These are phyloP conservation scores for Serinus canaria DNA, from an alignment of 2,113 vertebrate species.

Conservation along the genomic window DNA sequence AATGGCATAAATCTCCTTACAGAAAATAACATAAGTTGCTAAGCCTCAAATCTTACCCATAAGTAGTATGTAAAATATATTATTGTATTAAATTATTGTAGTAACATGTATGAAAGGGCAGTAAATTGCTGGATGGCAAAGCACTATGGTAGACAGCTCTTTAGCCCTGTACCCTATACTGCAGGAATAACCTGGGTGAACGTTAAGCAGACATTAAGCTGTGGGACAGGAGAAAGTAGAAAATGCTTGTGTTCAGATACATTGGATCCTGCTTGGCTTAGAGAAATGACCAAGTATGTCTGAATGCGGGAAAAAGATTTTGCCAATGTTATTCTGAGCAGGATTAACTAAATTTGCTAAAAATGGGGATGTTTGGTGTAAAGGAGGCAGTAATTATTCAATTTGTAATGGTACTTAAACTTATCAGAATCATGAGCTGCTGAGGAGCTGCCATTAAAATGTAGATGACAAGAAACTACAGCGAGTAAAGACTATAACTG, in stretches of 20 bases:
- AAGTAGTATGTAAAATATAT: not conserved
- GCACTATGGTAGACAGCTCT: not conserved
- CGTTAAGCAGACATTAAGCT: not conserved
- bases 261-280: not conserved
- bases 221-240: not conserved
- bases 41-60: not conserved
- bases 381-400: not conserved
- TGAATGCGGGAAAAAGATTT: not conserved
- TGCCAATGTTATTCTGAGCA: not conserved
- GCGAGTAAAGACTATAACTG: not conserved
- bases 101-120: not conserved
- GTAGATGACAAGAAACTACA: not conserved
- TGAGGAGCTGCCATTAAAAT: not conserved
- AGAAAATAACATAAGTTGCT: not conserved
- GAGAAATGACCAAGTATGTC: not conserved
- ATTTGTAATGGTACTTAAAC: not conserved
- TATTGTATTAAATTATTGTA: not conserved
- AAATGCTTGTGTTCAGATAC: not conserved
- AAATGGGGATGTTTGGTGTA: not conserved
- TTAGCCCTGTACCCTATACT: not conserved
- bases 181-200: not conserved
- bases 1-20: not conserved
- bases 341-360: not conserved
- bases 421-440: not conserved
- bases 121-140: not conserved